Percentiles rank a stretch among this genome's conserved stretches.
These are phyloP conservation scores for Oxytorus armatus DNA, from an alignment of 2,888 invertebrate species.

Conservation along the genomic window DNA sequence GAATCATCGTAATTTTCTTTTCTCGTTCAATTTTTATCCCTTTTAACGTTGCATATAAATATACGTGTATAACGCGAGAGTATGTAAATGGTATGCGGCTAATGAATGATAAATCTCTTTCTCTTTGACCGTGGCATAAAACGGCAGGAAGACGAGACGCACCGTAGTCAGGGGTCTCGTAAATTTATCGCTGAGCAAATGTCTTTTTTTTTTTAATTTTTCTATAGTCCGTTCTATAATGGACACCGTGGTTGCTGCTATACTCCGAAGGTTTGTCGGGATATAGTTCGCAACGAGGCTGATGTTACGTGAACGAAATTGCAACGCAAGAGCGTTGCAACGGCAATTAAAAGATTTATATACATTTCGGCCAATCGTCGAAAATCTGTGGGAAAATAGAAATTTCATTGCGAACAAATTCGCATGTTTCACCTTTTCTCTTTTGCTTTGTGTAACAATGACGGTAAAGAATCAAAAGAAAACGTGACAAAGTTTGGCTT, in stretches of 20 bases:
- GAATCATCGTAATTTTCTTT: slow-evolving; percentile 44
- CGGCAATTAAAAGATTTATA: neutral
- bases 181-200: slow-evolving; percentile 62
- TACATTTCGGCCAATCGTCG: no score
- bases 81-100: slow-evolving; percentile 37
- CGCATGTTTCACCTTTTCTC: no score
- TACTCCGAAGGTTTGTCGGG: neutral
- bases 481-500: no score
- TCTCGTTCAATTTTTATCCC: slow-evolving; percentile 16
- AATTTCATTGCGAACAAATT: no score
- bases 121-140: slow-evolving; percentile 39
- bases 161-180: slow-evolving; percentile 50
- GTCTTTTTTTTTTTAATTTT: slow-evolving; percentile 17
- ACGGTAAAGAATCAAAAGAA: no score
- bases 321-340: neutral
- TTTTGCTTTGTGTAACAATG: no score
- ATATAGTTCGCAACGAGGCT: neutral
- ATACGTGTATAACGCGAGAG: neutral
- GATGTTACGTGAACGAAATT: neutral
- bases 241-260: neutral
- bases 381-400: no score
- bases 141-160: slow-evolving; percentile 52
- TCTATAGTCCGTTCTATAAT: neutral
- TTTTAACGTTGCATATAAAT: neutral
- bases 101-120: slow-evolving; percentile 64